Evolutionary conservation across 2,797 vertebrate genomes (phyloP).

Genomic region (Coregonus sp.): DNA sequence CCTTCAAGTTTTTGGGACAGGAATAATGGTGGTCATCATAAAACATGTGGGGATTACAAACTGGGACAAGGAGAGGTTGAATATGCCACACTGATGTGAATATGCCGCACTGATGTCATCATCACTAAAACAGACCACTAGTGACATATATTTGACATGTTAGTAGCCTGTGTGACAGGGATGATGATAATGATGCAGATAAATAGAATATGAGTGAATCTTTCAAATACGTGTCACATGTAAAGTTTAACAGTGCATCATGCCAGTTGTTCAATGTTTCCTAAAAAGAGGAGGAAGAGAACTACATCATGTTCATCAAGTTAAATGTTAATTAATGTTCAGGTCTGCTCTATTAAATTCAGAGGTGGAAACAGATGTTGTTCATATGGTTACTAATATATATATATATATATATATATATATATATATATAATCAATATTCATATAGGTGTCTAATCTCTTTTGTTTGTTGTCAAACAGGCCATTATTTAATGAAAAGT

Average conservation of each 20-base stretch:
- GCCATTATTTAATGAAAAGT: neutral
- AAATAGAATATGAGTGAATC: neutral
- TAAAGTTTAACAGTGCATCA: neutral
- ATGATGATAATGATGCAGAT: neutral
- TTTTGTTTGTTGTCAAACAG: neutral
- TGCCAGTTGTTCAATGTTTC: neutral
- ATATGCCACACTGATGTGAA: slow-evolving; percentile 17
- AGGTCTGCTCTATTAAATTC: neutral
- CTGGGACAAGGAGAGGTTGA: neutral
- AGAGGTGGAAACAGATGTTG: neutral
- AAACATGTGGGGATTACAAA: no score
- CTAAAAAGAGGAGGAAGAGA: neutral
- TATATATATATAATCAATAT: no score
- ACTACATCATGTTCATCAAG: neutral
- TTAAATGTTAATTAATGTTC: no score
- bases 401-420: no score
- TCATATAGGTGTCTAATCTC: no score
- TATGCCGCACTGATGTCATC: slow-evolving; percentile 8
- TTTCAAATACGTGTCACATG: neutral
- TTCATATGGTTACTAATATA: no score
- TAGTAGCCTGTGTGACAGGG: neutral
- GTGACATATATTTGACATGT: slow-evolving; percentile 3
- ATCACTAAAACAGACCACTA: neutral
- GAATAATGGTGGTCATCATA: no score
- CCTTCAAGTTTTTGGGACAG: no score